phyloP scores from a whole-genome alignment of 2,888 invertebrate species.

The Hanleya hanleyi region DNA sequence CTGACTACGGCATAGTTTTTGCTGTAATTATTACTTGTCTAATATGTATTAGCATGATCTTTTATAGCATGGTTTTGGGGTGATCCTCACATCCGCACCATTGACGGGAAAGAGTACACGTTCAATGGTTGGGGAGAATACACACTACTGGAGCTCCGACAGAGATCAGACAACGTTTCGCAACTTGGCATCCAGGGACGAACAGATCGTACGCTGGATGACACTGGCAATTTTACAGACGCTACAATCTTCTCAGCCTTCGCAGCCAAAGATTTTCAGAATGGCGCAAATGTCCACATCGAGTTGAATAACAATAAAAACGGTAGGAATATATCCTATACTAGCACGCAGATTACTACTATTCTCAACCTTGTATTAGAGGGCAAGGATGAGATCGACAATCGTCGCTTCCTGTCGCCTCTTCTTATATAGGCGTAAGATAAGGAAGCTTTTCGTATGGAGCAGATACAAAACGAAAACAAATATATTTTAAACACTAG shows the following conservation, averaged over 20 bases:
- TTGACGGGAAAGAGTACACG: neutral
- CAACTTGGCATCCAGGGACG: neutral
- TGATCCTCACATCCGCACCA: neutral
- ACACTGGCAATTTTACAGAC: neutral
- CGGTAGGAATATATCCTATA: neutral
- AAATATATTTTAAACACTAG: too few relatives aligned
- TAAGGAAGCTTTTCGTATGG: too few relatives aligned
- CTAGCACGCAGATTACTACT: too few relatives aligned
- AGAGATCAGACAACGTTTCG: neutral
- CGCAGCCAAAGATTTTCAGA: neutral
- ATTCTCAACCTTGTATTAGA: too few relatives aligned
- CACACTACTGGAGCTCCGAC: neutral
- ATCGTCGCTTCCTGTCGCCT: too few relatives aligned
- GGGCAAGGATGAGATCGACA: too few relatives aligned
- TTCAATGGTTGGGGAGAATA: constrained; percentile 6
- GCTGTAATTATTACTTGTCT: too few relatives aligned
- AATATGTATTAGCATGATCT: too few relatives aligned
- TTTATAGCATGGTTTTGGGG: neutral
- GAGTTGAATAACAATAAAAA: neutral
- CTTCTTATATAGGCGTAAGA: too few relatives aligned
- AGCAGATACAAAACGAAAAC: too few relatives aligned
- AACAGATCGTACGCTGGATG: neutral
- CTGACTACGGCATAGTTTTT: too few relatives aligned
- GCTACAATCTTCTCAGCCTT: neutral
- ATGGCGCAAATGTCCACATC: neutral